Evolutionary conservation across 2,888 invertebrate species (phyloP).

Genomic region (Agonum fuliginosum): DNA sequence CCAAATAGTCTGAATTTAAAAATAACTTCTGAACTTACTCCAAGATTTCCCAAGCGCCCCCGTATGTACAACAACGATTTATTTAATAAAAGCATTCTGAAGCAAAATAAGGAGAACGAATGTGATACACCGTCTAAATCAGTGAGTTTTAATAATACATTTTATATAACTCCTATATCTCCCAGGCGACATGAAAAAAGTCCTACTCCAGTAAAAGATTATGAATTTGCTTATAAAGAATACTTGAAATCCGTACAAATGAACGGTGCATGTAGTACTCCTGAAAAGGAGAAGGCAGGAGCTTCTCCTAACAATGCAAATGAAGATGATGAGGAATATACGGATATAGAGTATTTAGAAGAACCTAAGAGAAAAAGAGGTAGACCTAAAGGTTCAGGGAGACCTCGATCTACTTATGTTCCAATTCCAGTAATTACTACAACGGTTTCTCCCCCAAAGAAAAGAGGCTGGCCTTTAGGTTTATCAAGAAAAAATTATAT

Average conservation of each 20-base stretch:
- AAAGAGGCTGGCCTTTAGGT: conserved; percentile 47
- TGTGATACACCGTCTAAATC: conserved; percentile 5
- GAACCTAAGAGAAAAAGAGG: conserved; percentile 50
- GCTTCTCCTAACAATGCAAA: neutral
- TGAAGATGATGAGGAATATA: conserved; percentile 44
- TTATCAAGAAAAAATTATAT: conserved; percentile 27
- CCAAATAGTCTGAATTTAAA: conserved; percentile 41
- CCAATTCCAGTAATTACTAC: neutral
- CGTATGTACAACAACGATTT: conserved; percentile 46
- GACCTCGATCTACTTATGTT: neutral
- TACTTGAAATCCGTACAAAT: conserved; percentile 48
- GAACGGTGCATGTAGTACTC: conserved; percentile 43
- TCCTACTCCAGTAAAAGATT: conserved; percentile 24
- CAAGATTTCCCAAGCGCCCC: conserved; percentile 20
- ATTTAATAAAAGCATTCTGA: conserved; percentile 36
- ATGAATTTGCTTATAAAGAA: conserved; percentile 52
- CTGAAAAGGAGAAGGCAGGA: neutral
- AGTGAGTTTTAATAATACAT: conserved; percentile 53
- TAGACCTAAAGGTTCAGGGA: conserved; percentile 39
- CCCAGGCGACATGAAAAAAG: conserved; percentile 12
- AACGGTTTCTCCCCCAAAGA: neutral
- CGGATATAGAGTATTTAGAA: conserved; percentile 42
- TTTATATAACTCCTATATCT: conserved; percentile 28
- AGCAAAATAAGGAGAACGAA: conserved; percentile 49
- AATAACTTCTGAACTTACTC: conserved; percentile 29